These are phyloP conservation scores for Aplidium turbinatum DNA, from an alignment of 23 tunicate species.

Conservation along the genomic window DNA sequence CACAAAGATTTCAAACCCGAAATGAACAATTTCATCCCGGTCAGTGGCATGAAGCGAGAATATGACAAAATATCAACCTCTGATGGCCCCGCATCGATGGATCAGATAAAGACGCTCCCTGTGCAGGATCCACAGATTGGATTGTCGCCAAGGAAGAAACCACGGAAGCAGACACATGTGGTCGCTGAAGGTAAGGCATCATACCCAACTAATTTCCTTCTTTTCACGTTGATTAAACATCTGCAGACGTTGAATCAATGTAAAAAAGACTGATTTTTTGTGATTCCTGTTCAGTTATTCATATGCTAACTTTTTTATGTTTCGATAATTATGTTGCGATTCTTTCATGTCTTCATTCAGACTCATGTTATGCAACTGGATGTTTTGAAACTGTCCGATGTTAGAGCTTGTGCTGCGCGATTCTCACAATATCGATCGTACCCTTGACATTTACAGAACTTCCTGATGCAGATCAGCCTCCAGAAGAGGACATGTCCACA, in stretches of 20 bases:
- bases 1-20: conserved; percentile 22
- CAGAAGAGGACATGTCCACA: conserved; percentile 76
- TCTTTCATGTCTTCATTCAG: too few species aligned
- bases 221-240: too few species aligned
- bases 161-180: conserved; percentile 86
- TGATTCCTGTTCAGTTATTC: too few species aligned
- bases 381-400: too few species aligned
- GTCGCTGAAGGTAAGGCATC: conserved; percentile 69
- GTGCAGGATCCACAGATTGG: conserved; percentile 32
- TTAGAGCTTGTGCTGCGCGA: too few species aligned
- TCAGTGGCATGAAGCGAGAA: conserved; percentile 44
- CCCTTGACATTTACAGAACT: conserved; percentile 48
- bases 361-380: too few species aligned
- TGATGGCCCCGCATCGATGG: not conserved
- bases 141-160: conserved; percentile 85
- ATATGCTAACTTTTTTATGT: too few species aligned
- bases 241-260: too few species aligned
- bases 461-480: conserved; percentile 47
- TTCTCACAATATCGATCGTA: too few species aligned
- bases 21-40: conserved; percentile 4
- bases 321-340: too few species aligned
- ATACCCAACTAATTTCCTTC: too few species aligned
- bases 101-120: not conserved
- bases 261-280: not conserved
- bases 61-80: conserved; percentile 44